Base-by-base conservation (phyloP, 2,888 invertebrate species). In the Tanypteryx hageni region DNA sequence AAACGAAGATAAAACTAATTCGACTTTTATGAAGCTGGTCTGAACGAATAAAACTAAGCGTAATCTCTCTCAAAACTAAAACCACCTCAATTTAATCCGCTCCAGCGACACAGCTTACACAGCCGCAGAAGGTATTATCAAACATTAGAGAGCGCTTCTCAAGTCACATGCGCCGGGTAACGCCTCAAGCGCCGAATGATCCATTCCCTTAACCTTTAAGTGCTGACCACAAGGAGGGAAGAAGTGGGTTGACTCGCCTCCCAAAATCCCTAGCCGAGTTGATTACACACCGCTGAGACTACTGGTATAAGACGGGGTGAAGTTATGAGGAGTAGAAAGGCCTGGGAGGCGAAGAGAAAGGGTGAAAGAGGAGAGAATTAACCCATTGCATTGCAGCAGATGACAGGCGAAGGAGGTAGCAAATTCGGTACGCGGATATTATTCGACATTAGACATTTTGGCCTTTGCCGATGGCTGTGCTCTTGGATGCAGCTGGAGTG, bases 251-350 rank as follows among this genome's bases (percentile, higher is more conserved):
- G 76, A 44, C n/a, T n/a, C 18, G 44, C 18, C 56, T 27, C 31
- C 8, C 83, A 18, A 83, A 64, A 64, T 1, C 27, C 16, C 59
- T 11, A 27, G 27, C 22, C 89, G 64, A 64, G 61, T 89, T 68
- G 89, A 89, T 64, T 89, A 68, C 89, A 89, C n/a, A 59, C 27
- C 61, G 31, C 61, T 18, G 85, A 85, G 57, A 2, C 86, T 86
- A 18, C 31, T 10, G 64, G 61, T 22, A 64, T 86, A 86, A 86
- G 86, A 11, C 13, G 61, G 61, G 3, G 76, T 27, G 44, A 76
- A 11, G 31, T 56, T 59, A 8, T 16, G 13, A 31, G 31, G 59
- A 61, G 31, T 58, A 31, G 31, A 31, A 59, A 61, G 27, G 11
- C 10, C 44, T 68, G 27, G 86, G 8, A 14, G 57, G 27, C 18